Conservation (phyloP, 2,113 vertebrate genomes). For the Anas platyrhynchos region DNA sequence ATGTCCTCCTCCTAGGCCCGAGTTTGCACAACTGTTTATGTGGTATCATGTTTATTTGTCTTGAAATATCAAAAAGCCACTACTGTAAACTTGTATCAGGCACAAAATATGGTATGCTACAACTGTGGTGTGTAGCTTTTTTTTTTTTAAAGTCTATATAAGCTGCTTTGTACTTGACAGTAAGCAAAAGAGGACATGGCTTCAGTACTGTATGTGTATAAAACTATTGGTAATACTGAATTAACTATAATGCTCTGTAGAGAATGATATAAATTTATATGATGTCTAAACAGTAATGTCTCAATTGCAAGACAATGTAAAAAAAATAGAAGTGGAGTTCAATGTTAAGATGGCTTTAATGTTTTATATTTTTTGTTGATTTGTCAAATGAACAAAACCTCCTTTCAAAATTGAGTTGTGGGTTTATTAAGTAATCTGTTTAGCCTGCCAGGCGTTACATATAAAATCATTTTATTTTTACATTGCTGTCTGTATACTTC, state of each 20-base stretch:
- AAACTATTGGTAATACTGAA: constrained; percentile 72
- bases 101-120: constrained; percentile 57
- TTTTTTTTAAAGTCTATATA: constrained; percentile 64
- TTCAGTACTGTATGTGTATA: constrained; percentile 73
- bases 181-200: constrained; percentile 62
- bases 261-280: constrained; percentile 79
- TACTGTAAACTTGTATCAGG: constrained; percentile 70
- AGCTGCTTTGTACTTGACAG: constrained; percentile 73
- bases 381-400: neutral
- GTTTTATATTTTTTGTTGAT: neutral
- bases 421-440: neutral
- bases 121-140: constrained; percentile 72
- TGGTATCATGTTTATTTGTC: constrained; percentile 56
- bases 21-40: constrained; percentile 65
- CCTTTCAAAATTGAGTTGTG: neutral
- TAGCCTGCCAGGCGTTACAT: neutral
- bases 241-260: constrained; percentile 77
- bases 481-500: neutral
- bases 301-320: constrained; percentile 62
- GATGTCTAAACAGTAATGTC: constrained; percentile 68
- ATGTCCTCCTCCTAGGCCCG: neutral
- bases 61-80: constrained; percentile 71
- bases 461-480: neutral
- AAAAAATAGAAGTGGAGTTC: neutral
- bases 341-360: neutral